Percentiles rank a stretch among this genome's conserved stretches.
Evolutionary conservation across 2,888 invertebrate genomes (phyloP).

Genomic region (Papilio elwesi): DNA sequence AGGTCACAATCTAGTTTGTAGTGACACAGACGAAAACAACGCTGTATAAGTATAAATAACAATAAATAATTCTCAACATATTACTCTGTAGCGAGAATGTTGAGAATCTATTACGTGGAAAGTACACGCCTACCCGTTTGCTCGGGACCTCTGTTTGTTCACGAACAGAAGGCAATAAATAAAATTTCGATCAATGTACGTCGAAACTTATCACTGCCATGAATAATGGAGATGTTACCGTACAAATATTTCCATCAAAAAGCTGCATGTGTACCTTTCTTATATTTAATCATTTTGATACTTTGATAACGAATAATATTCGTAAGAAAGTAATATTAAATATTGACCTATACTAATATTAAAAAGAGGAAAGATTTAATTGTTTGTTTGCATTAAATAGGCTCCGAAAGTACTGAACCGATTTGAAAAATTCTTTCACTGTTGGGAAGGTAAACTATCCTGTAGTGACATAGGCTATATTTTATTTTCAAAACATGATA

Average conservation of each 20-base stretch:
- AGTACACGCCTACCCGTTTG: slow-evolving; percentile 18
- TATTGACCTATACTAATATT: too few relatives aligned
- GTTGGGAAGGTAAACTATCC: too few relatives aligned
- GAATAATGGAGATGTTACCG: slow-evolving; percentile 35
- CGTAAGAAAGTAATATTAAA: background rate
- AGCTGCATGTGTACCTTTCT: background rate
- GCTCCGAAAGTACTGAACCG: too few relatives aligned
- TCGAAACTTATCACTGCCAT: slow-evolving; percentile 30
- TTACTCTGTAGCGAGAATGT: background rate
- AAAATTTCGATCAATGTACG: slow-evolving; percentile 35
- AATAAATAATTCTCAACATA: slow-evolving; percentile 13
- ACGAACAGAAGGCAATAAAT: slow-evolving; percentile 35
- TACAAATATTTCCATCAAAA: slow-evolving; percentile 28
- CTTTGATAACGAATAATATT: background rate
- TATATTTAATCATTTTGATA: slow-evolving; percentile 3
- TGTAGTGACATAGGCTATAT: too few relatives aligned
- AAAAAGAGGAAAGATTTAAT: too few relatives aligned
- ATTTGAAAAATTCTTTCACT: too few relatives aligned
- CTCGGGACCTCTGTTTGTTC: slow-evolving; percentile 11
- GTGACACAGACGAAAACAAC: background rate
- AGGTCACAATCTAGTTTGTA: slow-evolving; percentile 6
- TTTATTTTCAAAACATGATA: too few relatives aligned
- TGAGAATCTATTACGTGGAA: slow-evolving; percentile 17
- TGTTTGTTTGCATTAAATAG: too few relatives aligned
- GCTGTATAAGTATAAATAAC: slow-evolving; percentile 1